Evolutionary conservation across 2,888 invertebrate species (phyloP).

Genomic region (Calephelis perditalis): DNA sequence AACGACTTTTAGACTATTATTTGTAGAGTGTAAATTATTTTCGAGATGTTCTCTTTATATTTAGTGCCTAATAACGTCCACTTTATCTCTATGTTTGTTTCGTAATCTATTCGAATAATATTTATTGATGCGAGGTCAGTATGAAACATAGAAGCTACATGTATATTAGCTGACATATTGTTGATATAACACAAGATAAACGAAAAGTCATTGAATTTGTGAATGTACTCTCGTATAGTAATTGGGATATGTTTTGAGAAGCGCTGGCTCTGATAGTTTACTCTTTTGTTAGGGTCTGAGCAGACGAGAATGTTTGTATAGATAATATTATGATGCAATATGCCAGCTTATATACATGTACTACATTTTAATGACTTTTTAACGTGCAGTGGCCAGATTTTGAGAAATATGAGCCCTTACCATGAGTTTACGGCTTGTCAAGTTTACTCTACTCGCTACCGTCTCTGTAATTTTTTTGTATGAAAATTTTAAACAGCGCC

Average conservation of each 20-base stretch:
- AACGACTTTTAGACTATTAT: slow-evolving; percentile 61
- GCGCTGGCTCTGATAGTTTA: too few species aligned
- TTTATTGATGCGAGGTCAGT: slow-evolving; percentile 74
- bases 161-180: not conserved
- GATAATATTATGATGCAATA: too few species aligned
- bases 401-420: slow-evolving; percentile 37
- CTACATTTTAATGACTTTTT: slow-evolving; percentile 48
- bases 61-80: slow-evolving; percentile 71
- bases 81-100: slow-evolving; percentile 58
- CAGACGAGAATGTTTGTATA: too few species aligned
- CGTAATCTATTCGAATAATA: slow-evolving; percentile 64
- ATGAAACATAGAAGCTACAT: slow-evolving; percentile 30
- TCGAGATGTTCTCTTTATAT: slow-evolving; percentile 54
- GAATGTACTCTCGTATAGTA: too few species aligned
- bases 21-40: slow-evolving; percentile 71
- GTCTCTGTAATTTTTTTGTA: too few species aligned
- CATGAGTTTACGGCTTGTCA: too few species aligned
- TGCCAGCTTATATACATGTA: not conserved
- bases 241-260: too few species aligned
- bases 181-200: too few species aligned
- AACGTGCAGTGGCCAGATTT: slow-evolving; percentile 46
- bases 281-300: too few species aligned
- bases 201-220: too few species aligned
- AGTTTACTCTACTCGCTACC: too few species aligned
- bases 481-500: too few species aligned